Evolutionary conservation across 2,888 invertebrate species (phyloP), one percentile per base, ranked within the genome.

Genomic region (Mechanitis mazaeus): DNA sequence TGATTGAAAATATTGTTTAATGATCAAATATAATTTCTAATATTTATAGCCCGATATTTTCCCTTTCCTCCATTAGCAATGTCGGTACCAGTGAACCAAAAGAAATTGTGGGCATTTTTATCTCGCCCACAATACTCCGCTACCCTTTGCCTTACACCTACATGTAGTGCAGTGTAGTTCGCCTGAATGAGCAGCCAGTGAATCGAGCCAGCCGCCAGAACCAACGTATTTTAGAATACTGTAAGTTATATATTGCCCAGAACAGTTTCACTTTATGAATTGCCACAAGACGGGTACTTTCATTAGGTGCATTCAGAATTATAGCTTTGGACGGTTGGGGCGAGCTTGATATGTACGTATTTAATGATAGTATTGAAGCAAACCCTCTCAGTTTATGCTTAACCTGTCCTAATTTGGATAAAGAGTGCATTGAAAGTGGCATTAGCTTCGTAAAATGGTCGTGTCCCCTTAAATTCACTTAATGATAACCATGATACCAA

Each of bases 141-240:
- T 70, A 73, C 76, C 76, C 75, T 80, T 78, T 73, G 75, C 72
- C 75, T 64, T 78, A 76, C 82, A 77, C 76, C 80, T 76, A 79
- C 77, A 73, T 72, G 75, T 71, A 67, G 69, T 69, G 71, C 73
- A 69, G 71, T 72, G 71, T 69, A 73, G 69, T 73, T 68, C 84
- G 77, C 74, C 73, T 77, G 79, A 78, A 75, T 83, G 80, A 78
- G 84, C 78, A 82, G 77, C 75, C 87, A 84, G 71, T 86, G 87
- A 86, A 83, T 84, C 82, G 86, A 75, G 69, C 64, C 73, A 72
- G 74, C 74, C 74, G 72, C 75, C 78, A 75, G 75, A 72, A 72
- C 72, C 74, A 68, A 69, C 75, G 74, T 75, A 75, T 73, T 78
- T 76, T 73, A 81, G 75, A 80, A 77, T 75, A 74, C 71, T 75